Conservation (phyloP, 2,888 invertebrate genomes). For the Syritta pipiens region DNA sequence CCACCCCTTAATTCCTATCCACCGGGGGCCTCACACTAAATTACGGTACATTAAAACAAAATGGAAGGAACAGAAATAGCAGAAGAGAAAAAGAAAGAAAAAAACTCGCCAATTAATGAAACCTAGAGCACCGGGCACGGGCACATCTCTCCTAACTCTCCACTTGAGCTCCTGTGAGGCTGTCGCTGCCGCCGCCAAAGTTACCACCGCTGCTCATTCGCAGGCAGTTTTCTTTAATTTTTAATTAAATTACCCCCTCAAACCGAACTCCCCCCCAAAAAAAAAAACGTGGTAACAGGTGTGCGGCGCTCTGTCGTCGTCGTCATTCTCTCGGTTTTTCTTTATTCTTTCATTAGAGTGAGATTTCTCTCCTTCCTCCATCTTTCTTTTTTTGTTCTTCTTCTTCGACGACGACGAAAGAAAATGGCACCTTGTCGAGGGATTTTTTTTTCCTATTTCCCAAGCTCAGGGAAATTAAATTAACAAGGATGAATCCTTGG, state of each 20-base stretch:
- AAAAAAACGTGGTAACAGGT: constrained; percentile 64
- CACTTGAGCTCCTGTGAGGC: background rate
- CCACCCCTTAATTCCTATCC: constrained; percentile 30
- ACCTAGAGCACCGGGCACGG: constrained; percentile 27
- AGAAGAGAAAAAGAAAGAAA: constrained; percentile 9
- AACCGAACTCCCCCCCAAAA: constrained; percentile 1
- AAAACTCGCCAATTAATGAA: constrained; percentile 58
- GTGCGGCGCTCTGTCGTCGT: constrained; percentile 41
- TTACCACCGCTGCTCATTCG: constrained; percentile 24
- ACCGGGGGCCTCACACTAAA: constrained; percentile 31
- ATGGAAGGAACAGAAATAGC: too few relatives aligned
- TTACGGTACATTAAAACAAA: constrained; percentile 45
- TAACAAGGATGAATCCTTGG: constrained; percentile 36
- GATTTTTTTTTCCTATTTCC: constrained; percentile 12
- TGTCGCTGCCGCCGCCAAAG: background rate
- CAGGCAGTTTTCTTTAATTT: constrained; percentile 63
- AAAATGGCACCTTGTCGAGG: constrained; percentile 49
- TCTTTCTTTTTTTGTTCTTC: constrained; percentile 1
- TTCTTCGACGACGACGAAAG: constrained; percentile 4
- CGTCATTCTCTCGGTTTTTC: background rate
- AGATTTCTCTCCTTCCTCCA: constrained; percentile 23
- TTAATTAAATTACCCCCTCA: constrained; percentile 65
- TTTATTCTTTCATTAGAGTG: constrained; percentile 56
- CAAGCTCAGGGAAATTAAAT: constrained; percentile 52
- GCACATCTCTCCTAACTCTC: background rate